Base-by-base conservation (phyloP, 2,113 vertebrate species). In the Alethe diademata region DNA sequence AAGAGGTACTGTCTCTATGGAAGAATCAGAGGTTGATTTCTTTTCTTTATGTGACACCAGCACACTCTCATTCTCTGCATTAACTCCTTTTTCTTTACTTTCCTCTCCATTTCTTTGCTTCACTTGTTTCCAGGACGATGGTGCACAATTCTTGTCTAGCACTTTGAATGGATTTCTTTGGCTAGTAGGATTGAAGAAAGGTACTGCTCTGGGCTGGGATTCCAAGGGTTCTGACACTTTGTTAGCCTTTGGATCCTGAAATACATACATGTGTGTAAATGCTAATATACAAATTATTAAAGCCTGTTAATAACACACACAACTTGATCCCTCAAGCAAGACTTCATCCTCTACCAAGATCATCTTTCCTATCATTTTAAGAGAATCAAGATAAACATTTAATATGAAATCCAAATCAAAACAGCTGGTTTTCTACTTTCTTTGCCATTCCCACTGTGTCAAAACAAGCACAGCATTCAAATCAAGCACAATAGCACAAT, bases 131-230 rank as follows among this genome's bases (percentile, higher is more conserved):
- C 97, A 97, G 66, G 94, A 90, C 3, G 97, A 97, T 19, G 91
- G 90, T 40, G 97, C 88, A 79, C 95, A 89, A 22, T 90, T 97
- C 95, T 98, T 98, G 45, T 93, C 84, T 2, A 98, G 85, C 45
- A 97, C 97, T 95, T 98, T 99, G 74, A 99, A 99, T 0, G 99
- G 99, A 95, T 99, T 99, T 97, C 98, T 98, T 67, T 97, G 97
- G 23, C 88, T 61, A 4, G 86, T 96, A 31, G 97, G 80, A 89
- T 70, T 95, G 66, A 82, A 96, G 36, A 92, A 35, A 48, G 92
- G 91, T 84, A 69, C 81, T 60, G 58, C 51, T 17, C 22, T 80
- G 48, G 14, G 96, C 60, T 94, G 95, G 64, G 79, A 48, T 92
- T 90, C 84, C 94, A 35, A 69, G 19, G 88, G 28, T 71, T 79